These are phyloP conservation scores for Umimayanthus kanabou DNA, from an alignment of 92 coral and sea anemone species.

Conservation along the genomic window DNA sequence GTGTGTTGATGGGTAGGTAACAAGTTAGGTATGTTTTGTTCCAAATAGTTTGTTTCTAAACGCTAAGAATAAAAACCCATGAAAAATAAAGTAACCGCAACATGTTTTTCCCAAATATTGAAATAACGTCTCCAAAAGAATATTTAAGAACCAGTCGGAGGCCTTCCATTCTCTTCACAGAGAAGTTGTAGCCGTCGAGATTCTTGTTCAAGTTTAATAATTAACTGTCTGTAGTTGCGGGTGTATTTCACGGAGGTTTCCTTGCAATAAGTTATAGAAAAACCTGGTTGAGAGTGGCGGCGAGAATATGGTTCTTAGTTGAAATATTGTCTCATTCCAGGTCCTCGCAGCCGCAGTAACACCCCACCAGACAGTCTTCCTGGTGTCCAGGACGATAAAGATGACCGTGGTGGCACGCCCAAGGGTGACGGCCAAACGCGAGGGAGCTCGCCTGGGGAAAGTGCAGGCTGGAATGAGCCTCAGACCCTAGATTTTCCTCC, in stretches of 20 bases:
- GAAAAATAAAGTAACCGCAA: no score
- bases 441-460: constrained; percentile 35
- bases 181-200: no score
- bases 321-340: neutral
- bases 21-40: no score
- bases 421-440: constrained; percentile 39
- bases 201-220: no score
- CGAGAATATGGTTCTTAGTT: neutral
- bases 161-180: no score
- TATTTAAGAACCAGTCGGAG: no score
- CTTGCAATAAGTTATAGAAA: neutral
- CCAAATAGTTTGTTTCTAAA: no score
- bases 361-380: constrained; percentile 62
- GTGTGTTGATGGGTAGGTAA: no score
- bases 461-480: constrained; percentile 39
- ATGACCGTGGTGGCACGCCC: constrained; percentile 60
- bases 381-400: constrained; percentile 62
- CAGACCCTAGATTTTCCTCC: constrained; percentile 60
- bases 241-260: neutral
- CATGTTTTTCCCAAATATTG: no score
- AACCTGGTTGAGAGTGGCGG: neutral
- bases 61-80: no score
- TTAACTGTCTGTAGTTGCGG: neutral
- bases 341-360: constrained; percentile 60
- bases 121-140: no score